A percentile compares a stretch with the other conserved stretches of the same genome.
phyloP scores from a whole-genome alignment of 2,113 vertebrate species.

The Microtus pennsylvanicus region DNA sequence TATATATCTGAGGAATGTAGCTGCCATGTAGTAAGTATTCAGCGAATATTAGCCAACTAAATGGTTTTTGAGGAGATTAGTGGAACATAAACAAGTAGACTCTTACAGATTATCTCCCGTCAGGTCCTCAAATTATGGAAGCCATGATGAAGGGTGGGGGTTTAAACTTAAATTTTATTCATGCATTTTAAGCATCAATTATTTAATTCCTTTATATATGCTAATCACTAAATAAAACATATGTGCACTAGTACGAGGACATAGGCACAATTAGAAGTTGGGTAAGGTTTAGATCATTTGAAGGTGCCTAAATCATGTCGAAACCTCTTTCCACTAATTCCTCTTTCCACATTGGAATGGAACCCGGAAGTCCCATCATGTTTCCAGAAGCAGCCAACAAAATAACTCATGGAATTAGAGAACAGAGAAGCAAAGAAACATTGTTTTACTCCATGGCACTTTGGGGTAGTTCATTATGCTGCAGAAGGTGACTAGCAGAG shows the following conservation, averaged over 20 bases:
- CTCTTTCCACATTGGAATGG: too few relatives aligned
- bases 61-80: background rate
- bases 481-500: background rate
- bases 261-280: background rate
- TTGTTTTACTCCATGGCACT: background rate
- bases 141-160: background rate
- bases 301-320: background rate
- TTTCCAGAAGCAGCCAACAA: background rate
- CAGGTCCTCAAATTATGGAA: background rate
- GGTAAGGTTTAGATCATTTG: background rate
- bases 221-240: background rate
- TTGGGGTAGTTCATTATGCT: background rate
- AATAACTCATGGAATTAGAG: background rate
- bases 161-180: background rate
- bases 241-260: background rate
- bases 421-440: background rate
- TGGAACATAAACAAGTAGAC: background rate
- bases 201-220: background rate
- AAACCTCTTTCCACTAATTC: background rate
- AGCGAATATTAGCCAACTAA: background rate
- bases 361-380: background rate
- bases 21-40: background rate
- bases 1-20: background rate
- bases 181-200: background rate
- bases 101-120: background rate